A percentile compares a stretch with the other conserved stretches of the same genome.
Evolutionary conservation across 2,888 invertebrate species (phyloP).

Genomic region (Zygothrica quintamaculata): DNA sequence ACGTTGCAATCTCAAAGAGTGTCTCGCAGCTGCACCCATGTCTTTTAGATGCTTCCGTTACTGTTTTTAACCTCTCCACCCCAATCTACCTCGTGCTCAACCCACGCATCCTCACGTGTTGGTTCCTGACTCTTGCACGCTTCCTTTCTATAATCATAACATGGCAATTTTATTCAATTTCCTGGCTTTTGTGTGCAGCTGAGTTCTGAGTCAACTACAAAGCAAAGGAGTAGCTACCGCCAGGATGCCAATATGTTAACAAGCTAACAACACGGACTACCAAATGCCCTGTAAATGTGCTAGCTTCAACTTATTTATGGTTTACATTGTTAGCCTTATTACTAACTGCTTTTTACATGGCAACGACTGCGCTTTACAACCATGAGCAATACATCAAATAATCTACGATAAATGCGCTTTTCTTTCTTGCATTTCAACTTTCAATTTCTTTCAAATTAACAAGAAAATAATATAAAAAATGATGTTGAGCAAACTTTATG

Average conservation of each 20-base stretch:
- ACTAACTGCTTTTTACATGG: no score
- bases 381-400: no score
- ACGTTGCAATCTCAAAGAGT: not conserved
- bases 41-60: not conserved
- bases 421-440: constrained; percentile 10
- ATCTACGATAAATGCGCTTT: not conserved
- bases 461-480: constrained; percentile 1
- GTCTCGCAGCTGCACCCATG: not conserved
- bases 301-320: no score
- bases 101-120: constrained; percentile 15
- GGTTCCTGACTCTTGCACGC: constrained; percentile 42
- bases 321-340: no score
- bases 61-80: not conserved
- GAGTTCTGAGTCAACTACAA: constrained; percentile 7
- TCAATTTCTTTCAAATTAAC: constrained; percentile 17
- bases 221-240: constrained; percentile 6
- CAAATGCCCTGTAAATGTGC: constrained; percentile 17
- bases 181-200: constrained; percentile 65
- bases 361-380: no score
- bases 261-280: not conserved
- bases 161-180: constrained; percentile 76
- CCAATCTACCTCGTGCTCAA: not conserved
- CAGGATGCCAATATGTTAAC: not conserved
- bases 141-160: constrained; percentile 71
- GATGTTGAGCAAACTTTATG: constrained; percentile 15